A percentile compares a stretch with the other conserved stretches of the same genome.
Conservation (phyloP, 2,888 invertebrate species). For the Volucella inanis region DNA sequence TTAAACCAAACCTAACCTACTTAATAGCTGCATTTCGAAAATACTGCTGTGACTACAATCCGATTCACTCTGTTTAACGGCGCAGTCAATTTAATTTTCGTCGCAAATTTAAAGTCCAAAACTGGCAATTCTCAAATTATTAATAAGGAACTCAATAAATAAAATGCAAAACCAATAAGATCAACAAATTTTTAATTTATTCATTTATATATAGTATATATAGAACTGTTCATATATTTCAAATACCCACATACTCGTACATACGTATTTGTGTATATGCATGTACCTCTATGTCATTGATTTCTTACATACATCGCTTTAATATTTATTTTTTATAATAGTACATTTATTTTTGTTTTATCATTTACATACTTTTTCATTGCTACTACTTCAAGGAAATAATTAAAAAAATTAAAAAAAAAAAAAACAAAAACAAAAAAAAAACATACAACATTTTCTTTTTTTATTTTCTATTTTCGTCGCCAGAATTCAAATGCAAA, state of each 20-base stretch:
- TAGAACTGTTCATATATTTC: constrained; percentile 70
- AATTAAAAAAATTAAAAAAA: constrained; percentile 1
- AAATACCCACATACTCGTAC: constrained; percentile 46
- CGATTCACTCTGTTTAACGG: too few species aligned
- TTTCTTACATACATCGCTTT: constrained; percentile 60
- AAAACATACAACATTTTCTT: constrained; percentile 8
- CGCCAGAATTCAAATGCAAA: constrained; percentile 21
- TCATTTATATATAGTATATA: constrained; percentile 57
- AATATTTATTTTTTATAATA: constrained; percentile 58
- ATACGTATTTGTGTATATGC: constrained; percentile 33
- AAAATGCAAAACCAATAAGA: constrained; percentile 39
- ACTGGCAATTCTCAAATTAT: too few species aligned
- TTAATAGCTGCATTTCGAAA: too few species aligned
- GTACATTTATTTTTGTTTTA: constrained; percentile 48
- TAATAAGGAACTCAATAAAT: background rate
- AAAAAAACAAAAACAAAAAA: constrained; percentile 22
- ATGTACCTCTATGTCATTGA: constrained; percentile 54
- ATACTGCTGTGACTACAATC: too few species aligned
- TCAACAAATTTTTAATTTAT: constrained; percentile 75
- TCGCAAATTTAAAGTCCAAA: too few species aligned
- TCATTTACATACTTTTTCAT: constrained; percentile 56
- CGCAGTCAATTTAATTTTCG: too few species aligned
- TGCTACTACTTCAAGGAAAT: constrained; percentile 28
- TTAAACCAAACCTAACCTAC: too few species aligned
- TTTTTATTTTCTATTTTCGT: constrained; percentile 25